Evolutionary conservation across 2,888 invertebrate species (phyloP).

Genomic region (Agelastica alni): DNA sequence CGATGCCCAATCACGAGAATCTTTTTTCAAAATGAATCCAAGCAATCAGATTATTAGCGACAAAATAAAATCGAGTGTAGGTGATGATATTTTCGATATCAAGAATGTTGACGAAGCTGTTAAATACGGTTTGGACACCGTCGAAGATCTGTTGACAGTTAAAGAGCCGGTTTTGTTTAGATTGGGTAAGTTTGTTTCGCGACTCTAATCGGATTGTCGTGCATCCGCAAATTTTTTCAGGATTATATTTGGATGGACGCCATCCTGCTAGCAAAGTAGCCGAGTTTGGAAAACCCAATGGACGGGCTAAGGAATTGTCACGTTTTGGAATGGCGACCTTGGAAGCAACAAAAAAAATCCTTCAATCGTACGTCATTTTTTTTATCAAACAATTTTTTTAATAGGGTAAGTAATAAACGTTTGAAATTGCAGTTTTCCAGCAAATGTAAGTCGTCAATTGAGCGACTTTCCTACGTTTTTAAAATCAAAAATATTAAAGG

Average conservation of each 20-base stretch:
- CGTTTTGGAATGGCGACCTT: constrained; percentile 71
- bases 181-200: constrained; percentile 61
- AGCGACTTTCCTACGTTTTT: constrained; percentile 33
- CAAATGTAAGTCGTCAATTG: constrained; percentile 40
- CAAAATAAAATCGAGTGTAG: no score
- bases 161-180: constrained; percentile 65
- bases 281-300: constrained; percentile 71
- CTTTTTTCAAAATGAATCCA: no score
- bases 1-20: no score
- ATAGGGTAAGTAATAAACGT: no score
- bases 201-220: no score
- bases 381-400: no score
- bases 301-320: constrained; percentile 64
- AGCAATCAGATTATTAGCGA: no score
- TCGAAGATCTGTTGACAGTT: constrained; percentile 67
- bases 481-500: constrained; percentile 39
- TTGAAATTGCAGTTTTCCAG: constrained; percentile 44
- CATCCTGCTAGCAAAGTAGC: constrained; percentile 73
- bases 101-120: constrained; percentile 66
- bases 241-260: constrained; percentile 65
- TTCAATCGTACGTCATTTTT: constrained; percentile 59
- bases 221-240: constrained; percentile 52
- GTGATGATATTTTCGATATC: no score
- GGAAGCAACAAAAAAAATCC: constrained; percentile 66
- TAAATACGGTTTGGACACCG: constrained; percentile 68